Evolutionary conservation across 2,113 vertebrate species (phyloP).

Genomic region (Eurypyga helias): DNA sequence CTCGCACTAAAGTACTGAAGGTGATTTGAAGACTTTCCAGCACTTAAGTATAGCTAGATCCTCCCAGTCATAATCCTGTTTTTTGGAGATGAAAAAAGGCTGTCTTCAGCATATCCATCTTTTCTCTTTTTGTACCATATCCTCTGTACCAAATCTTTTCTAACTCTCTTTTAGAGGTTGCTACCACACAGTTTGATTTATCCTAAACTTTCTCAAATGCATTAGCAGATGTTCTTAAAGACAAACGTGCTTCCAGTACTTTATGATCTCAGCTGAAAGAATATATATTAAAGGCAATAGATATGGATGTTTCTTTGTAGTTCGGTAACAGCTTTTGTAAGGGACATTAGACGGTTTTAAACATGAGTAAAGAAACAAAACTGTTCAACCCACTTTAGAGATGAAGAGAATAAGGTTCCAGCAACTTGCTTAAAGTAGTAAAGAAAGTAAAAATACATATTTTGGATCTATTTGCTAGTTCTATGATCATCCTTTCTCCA

Average conservation of each 20-base stretch:
- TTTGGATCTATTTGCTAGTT: background rate
- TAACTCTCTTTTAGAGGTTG: background rate
- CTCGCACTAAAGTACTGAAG: background rate
- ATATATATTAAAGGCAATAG: background rate
- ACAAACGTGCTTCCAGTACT: background rate
- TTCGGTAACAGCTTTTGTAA: background rate
- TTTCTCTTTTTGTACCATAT: background rate
- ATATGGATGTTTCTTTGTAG: background rate
- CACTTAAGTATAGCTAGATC: background rate
- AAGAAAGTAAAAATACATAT: background rate
- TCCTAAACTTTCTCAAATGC: background rate
- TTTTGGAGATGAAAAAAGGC: background rate
- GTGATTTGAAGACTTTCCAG: background rate
- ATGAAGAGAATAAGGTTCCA: background rate
- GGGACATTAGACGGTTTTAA: background rate
- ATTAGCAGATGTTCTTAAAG: background rate
- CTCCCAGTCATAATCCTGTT: background rate
- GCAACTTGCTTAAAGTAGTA: background rate
- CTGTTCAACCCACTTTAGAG: background rate
- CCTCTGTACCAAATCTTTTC: background rate
- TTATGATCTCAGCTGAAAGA: background rate
- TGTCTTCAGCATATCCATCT: background rate
- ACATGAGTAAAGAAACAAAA: background rate
- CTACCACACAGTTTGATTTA: background rate
- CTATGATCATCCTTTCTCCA: background rate